Conservation (phyloP, 2,113 vertebrate genomes). For the Oceanites oceanicus region DNA sequence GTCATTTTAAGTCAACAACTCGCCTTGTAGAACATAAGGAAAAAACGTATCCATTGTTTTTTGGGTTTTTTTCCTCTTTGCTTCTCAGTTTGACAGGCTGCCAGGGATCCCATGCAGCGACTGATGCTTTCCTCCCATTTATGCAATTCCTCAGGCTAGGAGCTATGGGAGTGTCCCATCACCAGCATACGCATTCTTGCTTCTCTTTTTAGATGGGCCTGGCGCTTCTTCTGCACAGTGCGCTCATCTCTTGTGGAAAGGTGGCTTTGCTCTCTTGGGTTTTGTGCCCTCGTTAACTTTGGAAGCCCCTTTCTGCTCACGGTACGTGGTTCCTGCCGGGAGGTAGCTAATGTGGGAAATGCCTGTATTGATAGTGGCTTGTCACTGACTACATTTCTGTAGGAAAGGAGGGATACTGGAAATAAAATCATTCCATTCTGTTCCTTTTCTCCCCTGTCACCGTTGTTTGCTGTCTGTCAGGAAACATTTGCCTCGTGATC, state of each 20-base stretch:
- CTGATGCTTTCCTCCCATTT: not conserved
- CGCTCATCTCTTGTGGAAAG: not conserved
- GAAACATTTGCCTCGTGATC: not conserved
- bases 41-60: not conserved
- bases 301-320: not conserved
- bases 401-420: not conserved
- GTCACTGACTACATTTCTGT: not conserved
- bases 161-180: not conserved
- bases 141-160: not conserved
- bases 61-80: not conserved
- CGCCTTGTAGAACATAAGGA: not conserved
- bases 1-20: not conserved
- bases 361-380: not conserved
- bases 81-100: slow-evolving; percentile 1
- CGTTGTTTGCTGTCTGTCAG: not conserved
- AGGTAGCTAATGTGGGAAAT: not conserved
- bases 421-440: not conserved
- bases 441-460: not conserved
- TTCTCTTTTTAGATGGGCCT: not conserved
- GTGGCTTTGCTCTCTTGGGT: not conserved
- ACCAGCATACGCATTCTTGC: not conserved
- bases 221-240: not conserved
- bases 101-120: not conserved
- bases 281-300: not conserved
- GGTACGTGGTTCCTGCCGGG: fast-evolving